These are phyloP conservation scores for Seriola dumerili DNA, from an alignment of 2,113 vertebrate species.

Conservation along the genomic window DNA sequence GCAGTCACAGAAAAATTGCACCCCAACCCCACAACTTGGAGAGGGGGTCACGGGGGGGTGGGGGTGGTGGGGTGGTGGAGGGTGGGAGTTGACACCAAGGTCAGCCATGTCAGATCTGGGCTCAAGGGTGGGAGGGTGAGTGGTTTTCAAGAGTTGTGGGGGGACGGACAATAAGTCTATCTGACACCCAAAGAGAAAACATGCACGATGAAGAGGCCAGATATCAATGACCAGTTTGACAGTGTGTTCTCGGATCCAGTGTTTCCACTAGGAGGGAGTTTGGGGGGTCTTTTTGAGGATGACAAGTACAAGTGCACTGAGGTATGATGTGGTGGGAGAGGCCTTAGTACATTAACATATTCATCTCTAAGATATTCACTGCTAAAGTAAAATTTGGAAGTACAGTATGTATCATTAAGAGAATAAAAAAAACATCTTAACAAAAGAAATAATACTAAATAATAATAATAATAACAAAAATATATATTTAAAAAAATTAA, in stretches of 20 bases:
- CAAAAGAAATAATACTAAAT: too few relatives aligned
- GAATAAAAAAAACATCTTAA: too few relatives aligned
- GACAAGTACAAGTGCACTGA: conserved; percentile 37
- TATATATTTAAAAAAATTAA: too few relatives aligned
- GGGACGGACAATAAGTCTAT: conserved; percentile 55
- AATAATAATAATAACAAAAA: too few relatives aligned
- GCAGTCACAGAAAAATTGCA: conserved; percentile 45
- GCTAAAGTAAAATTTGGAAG: too few relatives aligned
- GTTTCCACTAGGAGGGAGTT: background rate
- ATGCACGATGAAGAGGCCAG: conserved; percentile 24
- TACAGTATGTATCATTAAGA: too few relatives aligned
- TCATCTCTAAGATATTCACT: background rate
- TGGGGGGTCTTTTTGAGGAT: conserved; percentile 22
- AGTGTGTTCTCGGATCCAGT: conserved; percentile 29
- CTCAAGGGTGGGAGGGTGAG: conserved; percentile 33
- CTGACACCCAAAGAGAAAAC: conserved; percentile 65
- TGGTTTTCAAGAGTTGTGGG: conserved; percentile 37
- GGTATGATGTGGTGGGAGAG: conserved; percentile 6
- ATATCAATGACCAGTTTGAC: conserved; percentile 62
- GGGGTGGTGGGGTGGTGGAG: background rate
- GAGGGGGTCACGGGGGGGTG: conserved; percentile 45
- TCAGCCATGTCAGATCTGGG: conserved; percentile 70
- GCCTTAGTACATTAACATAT: conserved; percentile 1
- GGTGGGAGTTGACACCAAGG: conserved; percentile 65
- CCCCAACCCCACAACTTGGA: conserved; percentile 27